Evolutionary conservation across 2,797 vertebrate genomes (phyloP), one percentile per base, ranked within the genome.

Genomic region (Brachymystax lenok): DNA sequence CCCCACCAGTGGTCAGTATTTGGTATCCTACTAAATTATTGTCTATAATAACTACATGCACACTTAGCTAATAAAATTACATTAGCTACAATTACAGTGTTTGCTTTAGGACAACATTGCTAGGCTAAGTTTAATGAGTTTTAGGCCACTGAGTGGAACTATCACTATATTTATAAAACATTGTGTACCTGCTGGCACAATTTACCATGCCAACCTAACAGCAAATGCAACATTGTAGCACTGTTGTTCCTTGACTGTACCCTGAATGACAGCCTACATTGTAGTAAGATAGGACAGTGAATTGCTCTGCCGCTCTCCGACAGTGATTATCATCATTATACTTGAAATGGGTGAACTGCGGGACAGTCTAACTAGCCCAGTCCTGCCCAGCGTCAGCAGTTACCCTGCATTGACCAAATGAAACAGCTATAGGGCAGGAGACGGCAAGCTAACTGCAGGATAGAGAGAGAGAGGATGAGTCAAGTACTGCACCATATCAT

Each of bases 351-450:
- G 73, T 61, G 28, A 73, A 88, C 86, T 61, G n/a, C 59, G 88
- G 87, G 87, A 84, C 83, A 7, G 72, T 74, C 56, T 59, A 35
- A 73, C 19, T 35, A 35, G 84, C 81, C 79, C 79, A 86, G 66
- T 40, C 35, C 75, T 63, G 71, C 74, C 33, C 59, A 21, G n/a
- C 59, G 76, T 80, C 74, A 78, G 85, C 87, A 88, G 77, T 86
- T 90, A 80, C 87, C 83, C 91, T 90, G 91, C 91, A 91, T 82
- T 88, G 87, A 75, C 83, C 86, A 83, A 86, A 73, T 69, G 52
- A 82, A 90, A 88, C 88, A 83, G 91, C 46, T 64, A 88, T 87
- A 83, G 83, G 86, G 80, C 80, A 71, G 80, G 82, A 80, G 82
- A 5, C 46, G 14, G 40, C 40, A 14, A 74, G 67, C 75, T 50